These are phyloP conservation scores for Acanthoscelides obtectus DNA, from an alignment of 2,888 invertebrate genomes.

Conservation along the genomic window DNA sequence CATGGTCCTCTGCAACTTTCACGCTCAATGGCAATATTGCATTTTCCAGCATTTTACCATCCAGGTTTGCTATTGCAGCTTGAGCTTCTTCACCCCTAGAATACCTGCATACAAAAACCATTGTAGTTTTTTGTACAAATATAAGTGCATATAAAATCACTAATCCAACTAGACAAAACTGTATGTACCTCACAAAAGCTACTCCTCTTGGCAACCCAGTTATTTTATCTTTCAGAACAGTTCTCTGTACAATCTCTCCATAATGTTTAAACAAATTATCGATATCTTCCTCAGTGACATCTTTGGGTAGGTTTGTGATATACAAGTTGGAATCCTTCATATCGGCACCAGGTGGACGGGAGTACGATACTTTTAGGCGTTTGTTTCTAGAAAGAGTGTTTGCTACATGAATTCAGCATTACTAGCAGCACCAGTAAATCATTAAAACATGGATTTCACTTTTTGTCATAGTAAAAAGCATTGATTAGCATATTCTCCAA, in stretches of 20 bases:
- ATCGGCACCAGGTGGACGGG: slow-evolving; percentile 85
- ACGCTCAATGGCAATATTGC: slow-evolving; percentile 80
- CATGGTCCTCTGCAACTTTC: slow-evolving; percentile 75
- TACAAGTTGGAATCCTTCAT: slow-evolving; percentile 93
- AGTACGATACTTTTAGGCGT: slow-evolving; percentile 89
- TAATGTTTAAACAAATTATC: slow-evolving; percentile 82
- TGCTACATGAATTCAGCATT: background rate
- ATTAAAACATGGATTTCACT: no score
- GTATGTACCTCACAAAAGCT: slow-evolving; percentile 78
- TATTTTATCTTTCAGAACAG: slow-evolving; percentile 82
- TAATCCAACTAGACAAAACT: background rate
- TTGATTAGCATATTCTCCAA: slow-evolving; percentile 5
- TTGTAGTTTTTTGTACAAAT: no score
- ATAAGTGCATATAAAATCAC: no score
- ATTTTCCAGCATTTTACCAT: slow-evolving; percentile 80
- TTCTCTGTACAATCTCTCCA: slow-evolving; percentile 88
- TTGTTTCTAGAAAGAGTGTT: slow-evolving; percentile 65
- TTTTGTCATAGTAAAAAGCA: no score
- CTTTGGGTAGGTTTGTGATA: slow-evolving; percentile 86
- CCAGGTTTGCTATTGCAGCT: slow-evolving; percentile 79
- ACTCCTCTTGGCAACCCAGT: slow-evolving; percentile 86
- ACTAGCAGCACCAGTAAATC: no score
- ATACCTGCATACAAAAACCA: slow-evolving; percentile 54
- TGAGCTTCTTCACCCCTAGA: slow-evolving; percentile 87
- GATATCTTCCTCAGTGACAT: slow-evolving; percentile 77